phyloP scores from a whole-genome alignment of 64 coral and sea anemone genomes.

The Cladopsammia gracilis region DNA sequence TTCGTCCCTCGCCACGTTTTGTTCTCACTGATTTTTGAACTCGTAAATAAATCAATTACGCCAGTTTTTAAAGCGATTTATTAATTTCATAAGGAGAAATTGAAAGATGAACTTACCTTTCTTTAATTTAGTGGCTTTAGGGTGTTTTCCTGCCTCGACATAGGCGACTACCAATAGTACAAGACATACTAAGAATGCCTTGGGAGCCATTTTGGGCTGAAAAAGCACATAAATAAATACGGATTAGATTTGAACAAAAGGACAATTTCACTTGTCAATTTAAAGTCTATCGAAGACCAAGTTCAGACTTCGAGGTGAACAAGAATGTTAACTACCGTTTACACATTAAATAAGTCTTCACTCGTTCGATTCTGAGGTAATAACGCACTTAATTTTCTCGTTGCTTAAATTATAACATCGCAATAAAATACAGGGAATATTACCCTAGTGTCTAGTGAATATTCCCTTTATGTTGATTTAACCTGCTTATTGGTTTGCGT shows the following conservation, averaged over 20 bases:
- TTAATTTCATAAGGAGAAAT: neutral
- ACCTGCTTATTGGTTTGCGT: neutral
- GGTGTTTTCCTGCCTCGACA: slow-evolving; percentile 81
- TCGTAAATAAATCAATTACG: no score
- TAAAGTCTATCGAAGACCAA: neutral
- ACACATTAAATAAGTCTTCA: neutral
- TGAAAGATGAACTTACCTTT: slow-evolving; percentile 45
- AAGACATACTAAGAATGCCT: slow-evolving; percentile 77
- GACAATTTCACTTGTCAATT: no score
- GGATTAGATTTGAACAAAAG: neutral
- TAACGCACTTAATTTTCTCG: neutral
- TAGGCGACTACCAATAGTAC: slow-evolving; percentile 59
- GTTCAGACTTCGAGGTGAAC: neutral
- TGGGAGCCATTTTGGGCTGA: slow-evolving; percentile 81
- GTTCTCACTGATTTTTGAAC: no score
- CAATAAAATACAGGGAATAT: neutral
- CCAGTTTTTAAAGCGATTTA: neutral
- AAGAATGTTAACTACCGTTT: neutral
- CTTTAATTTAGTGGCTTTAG: slow-evolving; percentile 73
- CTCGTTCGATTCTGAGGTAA: neutral
- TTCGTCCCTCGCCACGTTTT: no score
- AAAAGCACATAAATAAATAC: neutral
- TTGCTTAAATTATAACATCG: neutral
- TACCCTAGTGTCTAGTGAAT: neutral
- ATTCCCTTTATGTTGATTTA: neutral